These are phyloP conservation scores for Platycheirus albimanus DNA, from an alignment of 2,888 invertebrate genomes.

Conservation along the genomic window DNA sequence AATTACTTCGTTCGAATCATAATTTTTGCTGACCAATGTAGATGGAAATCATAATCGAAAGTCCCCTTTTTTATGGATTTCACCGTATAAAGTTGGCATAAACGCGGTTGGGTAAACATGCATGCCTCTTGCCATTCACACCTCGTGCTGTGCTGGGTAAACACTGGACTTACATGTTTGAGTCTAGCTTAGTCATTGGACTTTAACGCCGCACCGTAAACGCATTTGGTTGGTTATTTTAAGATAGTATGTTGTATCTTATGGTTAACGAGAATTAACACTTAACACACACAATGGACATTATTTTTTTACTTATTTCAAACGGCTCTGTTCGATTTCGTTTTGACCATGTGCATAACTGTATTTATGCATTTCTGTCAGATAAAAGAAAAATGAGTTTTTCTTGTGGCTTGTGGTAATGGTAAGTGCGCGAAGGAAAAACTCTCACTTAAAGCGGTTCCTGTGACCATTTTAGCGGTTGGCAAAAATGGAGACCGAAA, in stretches of 20 bases:
- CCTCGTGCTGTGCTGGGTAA: slow-evolving; percentile 30
- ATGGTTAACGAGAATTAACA: too few species aligned
- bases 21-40: too few species aligned
- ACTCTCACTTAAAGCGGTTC: slow-evolving; percentile 55
- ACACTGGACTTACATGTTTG: slow-evolving; percentile 23
- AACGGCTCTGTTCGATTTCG: slow-evolving; percentile 58
- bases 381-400: neutral
- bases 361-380: too few species aligned
- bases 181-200: slow-evolving; percentile 43
- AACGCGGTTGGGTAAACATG: slow-evolving; percentile 6
- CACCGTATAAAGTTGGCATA: slow-evolving; percentile 23
- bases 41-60: slow-evolving; percentile 32
- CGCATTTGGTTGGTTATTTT: too few species aligned
- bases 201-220: slow-evolving; percentile 41
- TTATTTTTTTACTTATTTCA: neutral
- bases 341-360: slow-evolving; percentile 24
- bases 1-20: too few species aligned
- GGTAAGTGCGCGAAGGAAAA: too few species aligned
- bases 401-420: neutral
- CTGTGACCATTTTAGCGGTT: too few species aligned
- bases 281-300: too few species aligned
- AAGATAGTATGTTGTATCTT: slow-evolving; percentile 26
- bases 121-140: slow-evolving; percentile 54
- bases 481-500: slow-evolving; percentile 36
- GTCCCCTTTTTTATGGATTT: slow-evolving; percentile 13